Evolutionary conservation across 2,113 vertebrate species (phyloP), one percentile per base, ranked within the genome.

Genomic region (Misgurnus anguillicaudatus): DNA sequence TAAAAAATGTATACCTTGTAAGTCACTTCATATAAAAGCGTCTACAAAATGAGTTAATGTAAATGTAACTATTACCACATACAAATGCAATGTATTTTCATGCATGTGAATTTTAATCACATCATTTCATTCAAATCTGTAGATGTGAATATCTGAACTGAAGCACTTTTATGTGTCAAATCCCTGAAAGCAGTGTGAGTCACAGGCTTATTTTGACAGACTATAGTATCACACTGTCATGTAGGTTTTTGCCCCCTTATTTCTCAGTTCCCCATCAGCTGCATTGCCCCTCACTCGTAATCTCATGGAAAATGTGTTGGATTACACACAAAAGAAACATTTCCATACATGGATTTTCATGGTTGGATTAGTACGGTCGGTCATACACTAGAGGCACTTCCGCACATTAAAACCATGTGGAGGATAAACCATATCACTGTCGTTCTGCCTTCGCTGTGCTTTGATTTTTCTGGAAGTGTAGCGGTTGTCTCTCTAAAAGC

Each of bases 281-380:
- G 11, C 36, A 53, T 42, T 66, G 8, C n/a, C 70, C 24, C 14
- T 64, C 47, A 41, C 38, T 69, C 70, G 57, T 91, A 91, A 91
- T 91, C 89, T 88, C 84, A 83, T 83, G 74, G 82, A 90, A 90
- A 88, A 85, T 89, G 89, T 86, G 86, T 87, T 82, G 89, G 91
- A 91, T 91, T 91, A 91, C 84, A 86, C 86, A 89, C 87, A 91
- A 91, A 91, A 90, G 87, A 87, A 81, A 62, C 77, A 86, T 90
- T 91, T 91, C 85, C 86, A 31, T 88, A 87, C 86, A 87, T 84
- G 89, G 89, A 90, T 91, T 92, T 91, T 85, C 88, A 90, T 88
- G 89, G 83, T 84, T 89, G 89, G 89, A 91, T 92, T 91, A 91
- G 87, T 75, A 85, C 84, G 81, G 85, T 88, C 84, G 81, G 85